Base-by-base conservation (phyloP, 2,888 invertebrate species). In the Calliphora vomitoria region DNA sequence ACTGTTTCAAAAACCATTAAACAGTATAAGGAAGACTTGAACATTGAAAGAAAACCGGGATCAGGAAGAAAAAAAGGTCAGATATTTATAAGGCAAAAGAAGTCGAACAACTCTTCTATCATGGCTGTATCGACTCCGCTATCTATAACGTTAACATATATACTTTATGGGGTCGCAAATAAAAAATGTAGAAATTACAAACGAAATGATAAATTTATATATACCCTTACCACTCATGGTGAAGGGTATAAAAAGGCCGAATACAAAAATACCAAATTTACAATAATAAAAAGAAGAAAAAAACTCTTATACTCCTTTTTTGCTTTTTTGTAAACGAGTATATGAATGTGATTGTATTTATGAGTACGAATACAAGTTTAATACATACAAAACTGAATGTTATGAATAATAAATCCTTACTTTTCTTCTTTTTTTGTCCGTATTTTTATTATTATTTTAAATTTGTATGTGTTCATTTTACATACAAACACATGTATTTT, bases 371-470 rank as follows among this genome's bases (percentile, higher is more conserved):
- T 35, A 18, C 50, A 25, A 44, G 15, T 20, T 10, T 8, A 18
- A 66, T 10, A 35, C 47, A 64, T 62, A 74, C 68, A 64, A 90
- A 90, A 90, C 90, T 55, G 90, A 91, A 91, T 90, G 92, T 92
- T 92, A 92, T 93, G 93, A 92, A 93, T 92, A 92, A 92, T 92
- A 92, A 92, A 93, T 91, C 90, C 89, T 89, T 90, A 8, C 47
- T 53, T 35, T 69, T 69, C 4, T 10, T 53, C n/a, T 64, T 64
- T 55, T 53, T 53, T 18, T 64, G 31, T 13, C 60, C 31, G n/a
- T 55, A 25, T 90, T 87, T 89, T 85, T 89, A 89, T 81, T 83
- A 72, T 90, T 69, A 62, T 85, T 72, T 71, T 75, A 75, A 53
- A 82, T 82, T 74, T 82, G 58, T 53, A 80, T 62, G 13, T 44